Evolutionary conservation across 2,888 invertebrate genomes (phyloP).

Genomic region (Amitus sp.): DNA sequence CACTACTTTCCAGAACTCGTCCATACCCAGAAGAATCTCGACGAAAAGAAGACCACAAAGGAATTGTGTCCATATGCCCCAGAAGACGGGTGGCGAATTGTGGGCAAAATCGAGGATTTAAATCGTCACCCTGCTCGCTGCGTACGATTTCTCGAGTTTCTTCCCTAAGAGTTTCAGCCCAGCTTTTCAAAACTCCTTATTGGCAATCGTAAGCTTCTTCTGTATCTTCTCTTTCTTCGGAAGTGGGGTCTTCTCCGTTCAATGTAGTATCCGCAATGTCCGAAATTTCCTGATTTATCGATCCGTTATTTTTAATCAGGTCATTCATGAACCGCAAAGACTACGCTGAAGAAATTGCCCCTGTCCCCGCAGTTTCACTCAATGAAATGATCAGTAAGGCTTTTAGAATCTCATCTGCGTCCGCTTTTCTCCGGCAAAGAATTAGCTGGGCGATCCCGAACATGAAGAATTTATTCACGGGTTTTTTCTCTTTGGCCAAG

Average conservation of each 20-base stretch:
- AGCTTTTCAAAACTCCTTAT: too few relatives aligned
- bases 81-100: constrained; percentile 6
- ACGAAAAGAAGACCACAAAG: constrained; percentile 26
- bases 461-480: constrained; percentile 10
- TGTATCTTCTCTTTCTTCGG: not conserved
- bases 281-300: not conserved
- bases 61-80: constrained; percentile 11
- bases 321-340: too few relatives aligned
- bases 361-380: constrained; percentile 5
- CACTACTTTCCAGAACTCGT: constrained; percentile 22
- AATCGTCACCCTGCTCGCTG: not conserved
- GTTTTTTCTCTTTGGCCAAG: constrained; percentile 9
- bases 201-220: too few relatives aligned
- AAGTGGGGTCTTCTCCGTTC: not conserved
- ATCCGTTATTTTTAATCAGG: too few relatives aligned
- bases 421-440: not conserved
- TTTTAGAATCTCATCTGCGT: constrained; percentile 3
- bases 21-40: constrained; percentile 21
- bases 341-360: too few relatives aligned
- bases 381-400: constrained; percentile 2
- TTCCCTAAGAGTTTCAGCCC: too few relatives aligned
- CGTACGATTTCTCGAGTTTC: not conserved
- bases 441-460: constrained; percentile 1
- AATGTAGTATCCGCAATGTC: not conserved
- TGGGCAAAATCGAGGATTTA: not conserved